A percentile compares a stretch with the other conserved stretches of the same genome.
phyloP scores from a whole-genome alignment of 2,888 invertebrate genomes.

The Stenichneumon culpator region DNA sequence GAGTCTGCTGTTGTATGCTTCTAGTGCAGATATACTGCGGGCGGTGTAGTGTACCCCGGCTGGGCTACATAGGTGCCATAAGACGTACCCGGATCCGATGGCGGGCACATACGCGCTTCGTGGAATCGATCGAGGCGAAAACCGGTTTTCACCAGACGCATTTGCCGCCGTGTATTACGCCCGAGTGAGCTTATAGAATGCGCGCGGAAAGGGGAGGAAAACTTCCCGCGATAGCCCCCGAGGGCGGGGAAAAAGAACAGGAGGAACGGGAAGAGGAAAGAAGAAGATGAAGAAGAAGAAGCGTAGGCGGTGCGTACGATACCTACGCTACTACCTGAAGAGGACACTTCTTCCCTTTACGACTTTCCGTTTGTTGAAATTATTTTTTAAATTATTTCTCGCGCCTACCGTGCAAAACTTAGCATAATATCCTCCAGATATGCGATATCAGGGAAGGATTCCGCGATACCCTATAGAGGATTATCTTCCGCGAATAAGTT shows the following conservation, averaged over 20 bases:
- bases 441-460: conserved; percentile 18
- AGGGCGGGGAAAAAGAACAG: conserved; percentile 21
- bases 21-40: conserved; percentile 62
- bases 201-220: conserved; percentile 10
- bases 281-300: conserved; percentile 28
- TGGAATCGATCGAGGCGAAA: conserved; percentile 77
- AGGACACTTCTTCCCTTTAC: conserved; percentile 15
- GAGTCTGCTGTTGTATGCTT: conserved; percentile 58
- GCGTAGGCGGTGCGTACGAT: conserved; percentile 38
- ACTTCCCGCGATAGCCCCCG: conserved; percentile 42
- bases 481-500: conserved; percentile 48
- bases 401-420: neutral
- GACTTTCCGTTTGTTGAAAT: neutral
- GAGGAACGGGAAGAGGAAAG: conserved; percentile 32
- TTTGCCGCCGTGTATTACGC: conserved; percentile 57
- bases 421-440: conserved; percentile 19
- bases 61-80: conserved; percentile 55
- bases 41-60: conserved; percentile 56
- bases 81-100: conserved; percentile 82
- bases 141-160: conserved; percentile 79
- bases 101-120: conserved; percentile 73
- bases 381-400: conserved; percentile 17
- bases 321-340: conserved; percentile 13
- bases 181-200: conserved; percentile 39
- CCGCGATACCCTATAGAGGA: conserved; percentile 27